Evolutionary conservation across 2,888 invertebrate genomes (phyloP).

Genomic region (Autographa gamma): DNA sequence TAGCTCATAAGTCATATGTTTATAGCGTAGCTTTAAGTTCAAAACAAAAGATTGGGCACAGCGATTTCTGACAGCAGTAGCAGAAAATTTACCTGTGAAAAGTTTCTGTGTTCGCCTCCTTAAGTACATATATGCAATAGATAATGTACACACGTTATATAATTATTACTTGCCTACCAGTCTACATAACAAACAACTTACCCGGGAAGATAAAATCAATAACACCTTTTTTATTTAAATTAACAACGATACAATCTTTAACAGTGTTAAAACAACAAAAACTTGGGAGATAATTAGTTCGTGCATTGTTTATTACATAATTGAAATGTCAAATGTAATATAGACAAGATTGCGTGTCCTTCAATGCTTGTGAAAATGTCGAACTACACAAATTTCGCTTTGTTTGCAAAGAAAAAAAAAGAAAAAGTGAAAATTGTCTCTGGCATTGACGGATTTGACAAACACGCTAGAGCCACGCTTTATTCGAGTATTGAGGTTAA

Average conservation of each 20-base stretch:
- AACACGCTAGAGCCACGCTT: conserved; percentile 39
- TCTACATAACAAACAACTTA: not conserved
- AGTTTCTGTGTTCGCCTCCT: not conserved
- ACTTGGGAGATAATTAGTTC: conserved; percentile 18
- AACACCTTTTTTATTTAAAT: conserved; percentile 32
- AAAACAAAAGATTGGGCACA: not conserved
- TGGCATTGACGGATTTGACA: conserved; percentile 46
- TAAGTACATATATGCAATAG: not conserved
- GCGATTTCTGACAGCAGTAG: not conserved
- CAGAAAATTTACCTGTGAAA: not conserved
- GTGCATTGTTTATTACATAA: conserved; percentile 38
- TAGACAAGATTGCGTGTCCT: conserved; percentile 42
- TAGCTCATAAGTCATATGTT: not conserved
- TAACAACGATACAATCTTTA: conserved; percentile 16
- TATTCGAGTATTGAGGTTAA: conserved; percentile 9
- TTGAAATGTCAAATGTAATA: conserved; percentile 22
- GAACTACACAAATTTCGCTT: conserved; percentile 10
- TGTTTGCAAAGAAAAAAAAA: conserved; percentile 17
- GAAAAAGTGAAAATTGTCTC: conserved; percentile 52
- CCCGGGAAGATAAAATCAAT: not conserved
- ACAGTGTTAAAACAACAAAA: conserved; percentile 26
- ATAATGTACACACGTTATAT: not conserved
- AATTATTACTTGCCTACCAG: not conserved
- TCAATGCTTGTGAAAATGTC: conserved; percentile 23
- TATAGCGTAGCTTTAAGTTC: not conserved